phyloP scores from a whole-genome alignment of 2,797 vertebrate genomes.

The Anableps anableps region DNA sequence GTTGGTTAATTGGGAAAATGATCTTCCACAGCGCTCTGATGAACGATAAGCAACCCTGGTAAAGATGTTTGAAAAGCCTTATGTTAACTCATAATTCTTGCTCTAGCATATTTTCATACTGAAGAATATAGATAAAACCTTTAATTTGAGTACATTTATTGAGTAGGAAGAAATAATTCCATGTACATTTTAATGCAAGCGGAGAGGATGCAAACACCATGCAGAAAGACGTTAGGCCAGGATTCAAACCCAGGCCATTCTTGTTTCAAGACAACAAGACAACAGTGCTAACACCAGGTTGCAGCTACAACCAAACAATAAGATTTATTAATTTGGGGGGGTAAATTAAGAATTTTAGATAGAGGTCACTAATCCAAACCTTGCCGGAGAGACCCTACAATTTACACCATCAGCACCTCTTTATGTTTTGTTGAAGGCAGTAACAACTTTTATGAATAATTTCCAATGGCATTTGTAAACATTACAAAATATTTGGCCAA shows the following conservation, averaged over 20 bases:
- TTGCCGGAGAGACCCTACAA: neutral
- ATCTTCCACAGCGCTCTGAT: slow-evolving; percentile 10
- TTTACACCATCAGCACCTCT: neutral
- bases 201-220: neutral
- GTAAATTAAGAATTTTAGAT: neutral
- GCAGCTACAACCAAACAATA: neutral
- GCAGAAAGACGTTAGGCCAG: neutral
- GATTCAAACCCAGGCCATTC: neutral
- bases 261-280: neutral
- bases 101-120: neutral
- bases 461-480: neutral
- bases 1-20: slow-evolving; percentile 24
- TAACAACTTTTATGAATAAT: neutral
- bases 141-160: neutral
- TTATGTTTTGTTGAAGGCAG: neutral
- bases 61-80: neutral
- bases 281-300: neutral
- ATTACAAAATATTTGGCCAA: neutral
- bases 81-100: neutral
- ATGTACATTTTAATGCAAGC: too few relatives aligned
- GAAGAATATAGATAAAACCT: neutral
- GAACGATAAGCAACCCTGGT: neutral
- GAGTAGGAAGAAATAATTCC: neutral
- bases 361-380: neutral
- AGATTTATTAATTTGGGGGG: neutral